Evolutionary conservation across 2,113 vertebrate species (phyloP).

Genomic region (Heteronetta atricapilla): DNA sequence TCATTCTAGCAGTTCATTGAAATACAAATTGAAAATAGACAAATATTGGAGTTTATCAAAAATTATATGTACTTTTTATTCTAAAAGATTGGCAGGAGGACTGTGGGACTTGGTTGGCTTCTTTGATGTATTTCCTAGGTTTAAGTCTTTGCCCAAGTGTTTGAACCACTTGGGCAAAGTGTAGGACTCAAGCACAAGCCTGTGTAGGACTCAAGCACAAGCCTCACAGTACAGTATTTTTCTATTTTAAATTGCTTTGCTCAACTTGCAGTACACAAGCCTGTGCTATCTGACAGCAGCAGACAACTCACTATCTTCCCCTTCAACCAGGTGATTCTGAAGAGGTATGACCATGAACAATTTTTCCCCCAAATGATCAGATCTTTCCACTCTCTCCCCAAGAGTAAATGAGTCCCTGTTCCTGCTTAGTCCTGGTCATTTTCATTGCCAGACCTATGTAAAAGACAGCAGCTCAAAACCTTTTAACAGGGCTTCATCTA

Average conservation of each 20-base stretch:
- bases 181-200: neutral
- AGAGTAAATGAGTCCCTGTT: neutral
- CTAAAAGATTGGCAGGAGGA: neutral
- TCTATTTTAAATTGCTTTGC: neutral
- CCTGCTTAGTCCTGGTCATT: neutral
- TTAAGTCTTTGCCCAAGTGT: neutral
- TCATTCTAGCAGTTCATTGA: neutral
- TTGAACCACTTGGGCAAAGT: neutral
- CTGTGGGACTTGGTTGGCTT: neutral
- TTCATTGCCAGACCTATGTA: neutral
- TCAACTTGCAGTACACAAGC: neutral
- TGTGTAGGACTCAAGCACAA: neutral
- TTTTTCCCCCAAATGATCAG: neutral
- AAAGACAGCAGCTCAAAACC: neutral
- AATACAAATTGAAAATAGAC: neutral
- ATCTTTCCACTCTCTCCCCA: neutral
- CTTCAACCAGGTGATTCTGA: neutral
- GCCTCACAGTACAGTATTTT: neutral
- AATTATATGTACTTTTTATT: neutral
- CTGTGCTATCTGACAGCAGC: neutral
- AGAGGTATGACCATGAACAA: neutral
- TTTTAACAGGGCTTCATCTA: conserved; percentile 42
- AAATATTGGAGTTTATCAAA: neutral
- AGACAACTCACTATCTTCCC: neutral
- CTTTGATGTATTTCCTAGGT: neutral